phyloP scores from a whole-genome alignment of 64 coral and sea anemone genomes.

The Trachythela sp. region DNA sequence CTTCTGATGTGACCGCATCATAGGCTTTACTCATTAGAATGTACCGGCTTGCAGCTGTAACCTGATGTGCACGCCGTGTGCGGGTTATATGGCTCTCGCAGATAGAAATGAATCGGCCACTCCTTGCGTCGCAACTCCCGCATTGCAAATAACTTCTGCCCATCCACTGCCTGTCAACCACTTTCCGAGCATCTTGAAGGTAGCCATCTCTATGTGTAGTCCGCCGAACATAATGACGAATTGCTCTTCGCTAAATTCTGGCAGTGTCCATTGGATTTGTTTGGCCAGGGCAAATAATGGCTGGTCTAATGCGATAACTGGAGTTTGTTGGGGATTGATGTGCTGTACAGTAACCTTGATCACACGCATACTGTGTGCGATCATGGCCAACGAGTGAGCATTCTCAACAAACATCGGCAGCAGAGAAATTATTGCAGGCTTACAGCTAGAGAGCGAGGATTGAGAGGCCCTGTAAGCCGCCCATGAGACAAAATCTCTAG shows the following conservation, averaged over 20 bases:
- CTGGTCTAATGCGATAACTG: not conserved
- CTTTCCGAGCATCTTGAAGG: not conserved
- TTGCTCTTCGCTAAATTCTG: not conserved
- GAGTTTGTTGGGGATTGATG: not conserved
- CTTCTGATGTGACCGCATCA: not conserved
- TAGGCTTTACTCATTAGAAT: not conserved
- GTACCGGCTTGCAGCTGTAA: slow-evolving; percentile 3
- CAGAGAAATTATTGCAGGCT: slow-evolving; percentile 16
- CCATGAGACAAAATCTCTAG: slow-evolving; percentile 23
- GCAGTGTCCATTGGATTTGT: not conserved
- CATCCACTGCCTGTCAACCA: slow-evolving; percentile 29
- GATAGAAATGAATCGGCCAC: slow-evolving; percentile 32
- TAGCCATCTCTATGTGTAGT: not conserved
- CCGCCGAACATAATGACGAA: not conserved
- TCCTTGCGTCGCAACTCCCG: slow-evolving; percentile 34
- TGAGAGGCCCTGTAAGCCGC: slow-evolving; percentile 17
- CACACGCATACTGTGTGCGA: not conserved
- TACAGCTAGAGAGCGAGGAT: not conserved
- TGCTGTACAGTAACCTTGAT: not conserved
- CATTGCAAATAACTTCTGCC: slow-evolving; percentile 3
- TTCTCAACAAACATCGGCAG: slow-evolving; percentile 30
- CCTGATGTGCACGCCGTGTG: slow-evolving; percentile 38
- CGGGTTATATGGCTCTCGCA: slow-evolving; percentile 33
- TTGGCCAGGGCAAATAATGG: not conserved
- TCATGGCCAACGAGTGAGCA: slow-evolving; percentile 27